phyloP scores from a whole-genome alignment of 35 echinoderm and acorn worm genomes.

The Strongylocentrotus purpuratus region DNA sequence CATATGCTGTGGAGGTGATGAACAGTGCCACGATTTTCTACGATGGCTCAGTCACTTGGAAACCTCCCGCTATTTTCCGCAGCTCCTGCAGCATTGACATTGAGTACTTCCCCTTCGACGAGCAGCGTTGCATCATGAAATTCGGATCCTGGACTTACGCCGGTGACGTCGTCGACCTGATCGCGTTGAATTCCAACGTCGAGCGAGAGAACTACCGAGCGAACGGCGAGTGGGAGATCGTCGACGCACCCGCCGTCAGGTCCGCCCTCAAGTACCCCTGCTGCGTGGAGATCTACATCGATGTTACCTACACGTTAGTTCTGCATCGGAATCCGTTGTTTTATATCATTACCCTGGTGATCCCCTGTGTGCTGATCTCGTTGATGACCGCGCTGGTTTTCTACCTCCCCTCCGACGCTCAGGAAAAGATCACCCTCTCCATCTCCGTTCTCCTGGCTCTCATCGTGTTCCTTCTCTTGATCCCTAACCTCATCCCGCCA shows the following conservation, averaged over 20 bases:
- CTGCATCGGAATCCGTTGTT: conserved; percentile 91
- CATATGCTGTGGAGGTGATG: conserved; percentile 54
- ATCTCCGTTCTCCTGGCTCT: conserved; percentile 82
- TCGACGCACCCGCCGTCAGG: conserved; percentile 59
- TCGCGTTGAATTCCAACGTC: conserved; percentile 19
- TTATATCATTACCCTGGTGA: conserved; percentile 88
- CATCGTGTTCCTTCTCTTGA: conserved; percentile 77
- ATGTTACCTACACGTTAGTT: conserved; percentile 79
- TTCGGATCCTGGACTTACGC: conserved; percentile 91
- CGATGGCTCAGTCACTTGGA: conserved; percentile 78
- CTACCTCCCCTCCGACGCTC: conserved; percentile 91
- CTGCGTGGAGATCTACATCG: conserved; percentile 73
- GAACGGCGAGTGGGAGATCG: conserved; percentile 98
- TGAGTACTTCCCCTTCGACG: conserved; percentile 83
- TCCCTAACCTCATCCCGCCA: conserved; percentile 73
- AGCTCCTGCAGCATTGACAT: conserved; percentile 80
- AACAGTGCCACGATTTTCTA: conserved; percentile 77
- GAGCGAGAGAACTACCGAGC: conserved; percentile 80
- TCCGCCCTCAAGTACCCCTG: conserved; percentile 75
- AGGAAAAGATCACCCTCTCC: conserved; percentile 95
- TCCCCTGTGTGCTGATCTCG: conserved; percentile 90
- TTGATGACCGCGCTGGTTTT: conserved; percentile 80
- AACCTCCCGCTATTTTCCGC: conserved; percentile 81
- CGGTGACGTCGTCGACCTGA: conserved; percentile 64
- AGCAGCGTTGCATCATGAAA: conserved; percentile 83